Percentiles rank a stretch among this genome's conserved stretches.
phyloP scores from a whole-genome alignment of 2,113 vertebrate species.

The Ageneiosus marmoratus region DNA sequence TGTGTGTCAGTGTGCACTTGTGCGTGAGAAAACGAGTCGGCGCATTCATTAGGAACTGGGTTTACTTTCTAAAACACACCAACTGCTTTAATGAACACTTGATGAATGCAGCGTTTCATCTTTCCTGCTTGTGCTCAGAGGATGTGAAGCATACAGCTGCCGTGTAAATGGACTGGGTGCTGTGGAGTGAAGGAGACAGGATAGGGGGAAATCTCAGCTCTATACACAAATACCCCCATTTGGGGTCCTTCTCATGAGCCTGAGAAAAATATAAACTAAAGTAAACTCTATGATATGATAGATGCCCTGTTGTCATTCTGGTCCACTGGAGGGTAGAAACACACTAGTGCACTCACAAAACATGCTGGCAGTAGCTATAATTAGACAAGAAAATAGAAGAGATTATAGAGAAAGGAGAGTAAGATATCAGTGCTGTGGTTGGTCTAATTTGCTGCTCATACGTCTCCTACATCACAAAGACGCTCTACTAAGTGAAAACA shows the following conservation, averaged over 20 bases:
- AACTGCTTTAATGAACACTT: conserved; percentile 45
- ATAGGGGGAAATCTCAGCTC: conserved; percentile 27
- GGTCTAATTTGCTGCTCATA: conserved; percentile 50
- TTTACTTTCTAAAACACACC: conserved; percentile 36
- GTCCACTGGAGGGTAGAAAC: neutral
- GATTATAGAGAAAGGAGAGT: neutral
- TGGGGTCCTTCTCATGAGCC: neutral
- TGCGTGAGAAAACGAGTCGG: conserved; percentile 29
- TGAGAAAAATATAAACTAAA: neutral
- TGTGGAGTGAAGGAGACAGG: conserved; percentile 35
- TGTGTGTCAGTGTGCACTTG: neutral
- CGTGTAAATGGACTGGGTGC: neutral
- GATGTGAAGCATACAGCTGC: conserved; percentile 18
- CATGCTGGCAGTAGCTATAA: conserved; percentile 39
- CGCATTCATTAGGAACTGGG: conserved; percentile 29
- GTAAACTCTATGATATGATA: neutral
- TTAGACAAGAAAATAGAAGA: conserved; percentile 41
- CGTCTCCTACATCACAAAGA: conserved; percentile 29
- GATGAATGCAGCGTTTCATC: conserved; percentile 43
- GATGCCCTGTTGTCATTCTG: conserved; percentile 23
- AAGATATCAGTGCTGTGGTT: conserved; percentile 16
- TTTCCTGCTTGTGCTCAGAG: conserved; percentile 13
- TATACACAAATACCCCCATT: neutral
- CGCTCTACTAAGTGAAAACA: conserved; percentile 11
- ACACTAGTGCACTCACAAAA: neutral